phyloP scores from a whole-genome alignment of 2,113 vertebrate genomes.

The Crotalus horridus region DNA sequence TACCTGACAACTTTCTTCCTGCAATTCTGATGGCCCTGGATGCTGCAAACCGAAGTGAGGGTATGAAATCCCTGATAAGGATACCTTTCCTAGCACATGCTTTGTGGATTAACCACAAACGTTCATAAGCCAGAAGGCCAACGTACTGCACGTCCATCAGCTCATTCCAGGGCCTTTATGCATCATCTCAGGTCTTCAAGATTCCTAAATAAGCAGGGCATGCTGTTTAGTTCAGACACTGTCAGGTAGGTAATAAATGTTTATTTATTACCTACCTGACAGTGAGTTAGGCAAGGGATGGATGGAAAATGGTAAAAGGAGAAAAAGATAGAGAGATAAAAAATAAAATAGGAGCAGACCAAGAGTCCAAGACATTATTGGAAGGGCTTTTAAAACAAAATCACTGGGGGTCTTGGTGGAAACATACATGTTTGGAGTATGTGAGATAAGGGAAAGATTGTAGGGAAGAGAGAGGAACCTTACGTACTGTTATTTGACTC shows the following conservation, averaged over 20 bases:
- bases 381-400: background rate
- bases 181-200: background rate
- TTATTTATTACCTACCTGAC: background rate
- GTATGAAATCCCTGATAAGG: background rate
- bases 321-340: no score
- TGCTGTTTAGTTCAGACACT: background rate
- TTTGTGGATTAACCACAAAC: background rate
- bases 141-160: background rate
- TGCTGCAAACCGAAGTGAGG: background rate
- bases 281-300: background rate
- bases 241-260: no score
- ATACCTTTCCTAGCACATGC: background rate
- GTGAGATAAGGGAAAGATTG: background rate
- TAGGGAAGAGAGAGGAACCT: background rate
- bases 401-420: background rate
- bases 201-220: background rate
- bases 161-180: background rate
- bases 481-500: background rate
- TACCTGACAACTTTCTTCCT: background rate
- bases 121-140: background rate
- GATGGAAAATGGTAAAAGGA: no score
- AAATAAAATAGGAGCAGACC: background rate
- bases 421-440: background rate
- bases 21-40: background rate
- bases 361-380: background rate